phyloP scores from a whole-genome alignment of 2,888 invertebrate genomes.

The Ganaspis brasiliensis region DNA sequence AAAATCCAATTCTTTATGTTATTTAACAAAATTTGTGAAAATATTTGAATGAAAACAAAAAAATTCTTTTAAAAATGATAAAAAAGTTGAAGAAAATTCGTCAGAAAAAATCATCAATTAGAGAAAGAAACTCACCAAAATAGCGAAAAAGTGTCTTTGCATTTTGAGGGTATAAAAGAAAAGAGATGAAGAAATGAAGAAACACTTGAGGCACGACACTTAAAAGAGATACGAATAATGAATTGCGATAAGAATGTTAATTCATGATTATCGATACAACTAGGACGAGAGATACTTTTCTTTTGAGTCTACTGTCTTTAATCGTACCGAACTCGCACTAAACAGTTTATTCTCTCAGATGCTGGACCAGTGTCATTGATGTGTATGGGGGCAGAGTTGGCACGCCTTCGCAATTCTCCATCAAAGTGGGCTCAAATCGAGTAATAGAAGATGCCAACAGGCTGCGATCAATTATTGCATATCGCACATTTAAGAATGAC shows the following conservation, averaged over 20 bases:
- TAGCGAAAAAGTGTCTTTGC: constrained; percentile 47
- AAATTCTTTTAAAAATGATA: neutral
- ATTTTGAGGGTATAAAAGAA: constrained; percentile 41
- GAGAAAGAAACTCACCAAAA: constrained; percentile 52
- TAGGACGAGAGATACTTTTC: constrained; percentile 54
- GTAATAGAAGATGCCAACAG: constrained; percentile 48
- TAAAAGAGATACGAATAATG: constrained; percentile 37
- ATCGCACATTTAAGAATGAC: constrained; percentile 43
- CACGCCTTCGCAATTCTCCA: constrained; percentile 69
- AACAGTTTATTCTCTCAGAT: constrained; percentile 42
- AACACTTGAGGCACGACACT: constrained; percentile 47
- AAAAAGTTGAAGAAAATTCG: neutral
- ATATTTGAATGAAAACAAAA: neutral
- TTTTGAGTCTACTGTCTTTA: constrained; percentile 50
- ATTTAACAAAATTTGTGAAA: too few species aligned
- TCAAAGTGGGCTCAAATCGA: constrained; percentile 52
- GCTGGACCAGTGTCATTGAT: constrained; percentile 49
- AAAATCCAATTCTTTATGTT: too few species aligned
- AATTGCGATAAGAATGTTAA: constrained; percentile 52
- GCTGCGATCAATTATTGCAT: constrained; percentile 36
- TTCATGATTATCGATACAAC: constrained; percentile 48
- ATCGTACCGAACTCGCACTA: constrained; percentile 54
- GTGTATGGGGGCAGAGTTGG: constrained; percentile 53
- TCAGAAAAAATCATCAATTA: neutral
- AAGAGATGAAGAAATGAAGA: constrained; percentile 45